Percentiles rank a stretch among this genome's conserved stretches.
Evolutionary conservation across 2,113 vertebrate species (phyloP).

Genomic region (Alosa alosa): DNA sequence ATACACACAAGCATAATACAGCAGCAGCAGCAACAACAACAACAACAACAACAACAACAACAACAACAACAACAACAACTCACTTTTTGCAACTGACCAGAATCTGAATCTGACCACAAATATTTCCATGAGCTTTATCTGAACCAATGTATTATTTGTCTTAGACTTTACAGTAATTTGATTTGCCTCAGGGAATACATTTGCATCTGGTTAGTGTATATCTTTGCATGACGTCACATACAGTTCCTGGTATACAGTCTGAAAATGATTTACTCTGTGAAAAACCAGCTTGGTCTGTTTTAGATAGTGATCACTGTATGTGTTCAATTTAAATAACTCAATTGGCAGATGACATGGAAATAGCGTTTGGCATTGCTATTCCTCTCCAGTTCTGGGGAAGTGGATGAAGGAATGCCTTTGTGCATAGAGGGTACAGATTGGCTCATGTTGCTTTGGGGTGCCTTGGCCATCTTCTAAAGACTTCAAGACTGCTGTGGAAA

Average conservation of each 20-base stretch:
- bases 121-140: no score
- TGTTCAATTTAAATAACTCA: neutral
- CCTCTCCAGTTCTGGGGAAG: neutral
- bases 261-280: neutral
- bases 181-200: neutral
- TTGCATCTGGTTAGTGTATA: neutral
- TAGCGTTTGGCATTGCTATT: neutral
- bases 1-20: neutral
- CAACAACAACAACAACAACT: neutral
- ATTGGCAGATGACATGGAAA: conserved; percentile 11
- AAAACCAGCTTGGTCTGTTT: neutral
- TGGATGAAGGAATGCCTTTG: conserved; percentile 7
- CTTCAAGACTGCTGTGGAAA: neutral
- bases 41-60: neutral
- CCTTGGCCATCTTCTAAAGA: neutral
- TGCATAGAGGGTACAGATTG: neutral
- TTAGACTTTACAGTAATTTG: neutral
- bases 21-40: neutral
- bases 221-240: neutral
- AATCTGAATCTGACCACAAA: neutral
- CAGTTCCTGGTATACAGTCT: neutral
- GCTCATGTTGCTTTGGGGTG: neutral
- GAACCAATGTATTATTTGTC: no score
- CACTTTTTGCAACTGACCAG: neutral
- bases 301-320: neutral